Evolutionary conservation across 2,797 vertebrate species (phyloP).

Genomic region (Mastacembelus armatus): DNA sequence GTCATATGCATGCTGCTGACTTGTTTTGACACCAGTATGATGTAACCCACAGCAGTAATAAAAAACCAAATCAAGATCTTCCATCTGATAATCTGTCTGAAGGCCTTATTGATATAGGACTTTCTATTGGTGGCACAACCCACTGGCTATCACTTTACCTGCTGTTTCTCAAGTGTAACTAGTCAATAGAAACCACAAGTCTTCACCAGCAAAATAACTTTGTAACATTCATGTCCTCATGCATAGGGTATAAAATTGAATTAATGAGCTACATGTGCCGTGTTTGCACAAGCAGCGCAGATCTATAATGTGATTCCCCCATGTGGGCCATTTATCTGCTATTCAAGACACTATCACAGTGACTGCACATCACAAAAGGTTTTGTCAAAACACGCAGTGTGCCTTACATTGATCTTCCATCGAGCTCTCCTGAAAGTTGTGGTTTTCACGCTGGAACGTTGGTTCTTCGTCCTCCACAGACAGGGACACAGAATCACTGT

Average conservation of each 20-base stretch:
- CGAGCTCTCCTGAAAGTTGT: slow-evolving; percentile 77
- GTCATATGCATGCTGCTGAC: slow-evolving; percentile 39
- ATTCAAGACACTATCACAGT: slow-evolving; percentile 5
- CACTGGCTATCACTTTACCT: slow-evolving; percentile 22
- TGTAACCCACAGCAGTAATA: slow-evolving; percentile 67
- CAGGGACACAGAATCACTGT: slow-evolving; percentile 81
- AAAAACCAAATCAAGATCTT: slow-evolving; percentile 69
- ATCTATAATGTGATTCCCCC: not conserved
- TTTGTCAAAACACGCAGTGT: slow-evolving; percentile 3
- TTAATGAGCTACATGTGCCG: not conserved
- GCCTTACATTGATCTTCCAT: slow-evolving; percentile 85
- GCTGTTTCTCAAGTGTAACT: slow-evolving; percentile 43
- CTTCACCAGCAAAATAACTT: slow-evolving; percentile 8
- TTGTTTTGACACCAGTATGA: slow-evolving; percentile 73
- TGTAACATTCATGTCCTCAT: slow-evolving; percentile 9
- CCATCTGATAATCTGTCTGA: slow-evolving; percentile 52
- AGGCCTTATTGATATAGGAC: slow-evolving; percentile 60
- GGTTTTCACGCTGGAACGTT: slow-evolving; percentile 78
- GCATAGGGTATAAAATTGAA: not conserved
- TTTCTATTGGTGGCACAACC: slow-evolving; percentile 33
- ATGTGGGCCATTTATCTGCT: slow-evolving; percentile 13
- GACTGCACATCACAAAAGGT: slow-evolving; percentile 3
- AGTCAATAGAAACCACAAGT: slow-evolving; percentile 18
- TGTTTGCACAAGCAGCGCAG: slow-evolving; percentile 17
- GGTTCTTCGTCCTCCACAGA: slow-evolving; percentile 79